phyloP scores from a whole-genome alignment of 2,888 invertebrate species.

The Argynnis bischoffii region DNA sequence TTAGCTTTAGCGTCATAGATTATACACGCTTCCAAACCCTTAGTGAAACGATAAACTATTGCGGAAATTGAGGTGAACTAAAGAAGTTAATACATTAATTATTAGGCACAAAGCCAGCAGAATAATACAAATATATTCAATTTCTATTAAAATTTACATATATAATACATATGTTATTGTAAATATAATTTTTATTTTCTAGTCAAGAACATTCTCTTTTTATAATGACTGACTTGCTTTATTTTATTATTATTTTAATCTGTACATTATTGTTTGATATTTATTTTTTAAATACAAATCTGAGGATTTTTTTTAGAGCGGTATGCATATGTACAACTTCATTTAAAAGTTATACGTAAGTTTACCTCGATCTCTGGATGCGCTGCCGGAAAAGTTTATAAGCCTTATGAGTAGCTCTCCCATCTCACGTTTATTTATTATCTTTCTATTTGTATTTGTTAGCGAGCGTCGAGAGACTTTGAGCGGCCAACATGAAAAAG shows the following conservation, averaged over 20 bases:
- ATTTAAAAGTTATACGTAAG: conserved; percentile 9
- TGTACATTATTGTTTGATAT: no score
- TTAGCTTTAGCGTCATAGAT: conserved; percentile 36
- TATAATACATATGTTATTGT: no score
- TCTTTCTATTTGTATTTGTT: conserved; percentile 18
- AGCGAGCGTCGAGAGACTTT: conserved; percentile 17
- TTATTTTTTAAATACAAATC: no score
- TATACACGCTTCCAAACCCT: conserved; percentile 34
- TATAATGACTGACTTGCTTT: no score
- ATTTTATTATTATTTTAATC: no score
- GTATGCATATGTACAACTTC: not conserved
- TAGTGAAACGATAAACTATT: conserved; percentile 30
- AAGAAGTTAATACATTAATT: conserved; percentile 1
- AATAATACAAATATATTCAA: no score
- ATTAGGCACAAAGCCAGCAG: no score
- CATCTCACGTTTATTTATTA: conserved; percentile 19
- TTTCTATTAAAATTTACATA: no score
- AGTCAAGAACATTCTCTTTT: no score
- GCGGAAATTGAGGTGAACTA: conserved; percentile 9
- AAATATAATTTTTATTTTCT: no score
- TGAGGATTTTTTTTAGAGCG: no score
- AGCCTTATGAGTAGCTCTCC: conserved; percentile 18
- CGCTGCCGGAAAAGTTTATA: conserved; percentile 23
- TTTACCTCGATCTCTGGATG: conserved; percentile 11
- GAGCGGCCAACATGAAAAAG: conserved; percentile 24